These are phyloP conservation scores for Allacma fusca DNA, from an alignment of 2,888 invertebrate genomes.

Conservation along the genomic window DNA sequence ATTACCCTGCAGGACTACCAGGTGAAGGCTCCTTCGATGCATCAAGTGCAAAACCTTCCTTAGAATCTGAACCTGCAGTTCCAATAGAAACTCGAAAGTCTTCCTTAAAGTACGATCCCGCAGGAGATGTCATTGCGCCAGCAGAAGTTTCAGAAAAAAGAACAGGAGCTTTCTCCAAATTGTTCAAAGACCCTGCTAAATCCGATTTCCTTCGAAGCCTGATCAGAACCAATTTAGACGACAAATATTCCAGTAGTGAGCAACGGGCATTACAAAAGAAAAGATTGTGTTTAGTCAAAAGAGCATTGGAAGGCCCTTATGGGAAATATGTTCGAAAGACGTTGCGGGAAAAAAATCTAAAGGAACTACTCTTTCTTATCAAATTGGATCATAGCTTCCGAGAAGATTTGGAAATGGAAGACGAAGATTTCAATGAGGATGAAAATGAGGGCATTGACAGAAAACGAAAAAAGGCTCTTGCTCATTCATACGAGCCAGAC, in stretches of 20 bases:
- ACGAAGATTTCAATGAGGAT: background rate
- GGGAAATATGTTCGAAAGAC: constrained; percentile 36
- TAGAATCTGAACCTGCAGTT: background rate
- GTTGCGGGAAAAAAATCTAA: constrained; percentile 22
- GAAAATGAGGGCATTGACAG: background rate
- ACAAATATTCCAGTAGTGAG: background rate
- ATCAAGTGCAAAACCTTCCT: too few species aligned
- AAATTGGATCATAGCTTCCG: constrained; percentile 27
- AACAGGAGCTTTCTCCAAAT: background rate
- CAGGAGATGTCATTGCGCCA: background rate
- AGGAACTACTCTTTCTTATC: constrained; percentile 38
- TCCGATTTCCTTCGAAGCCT: constrained; percentile 16
- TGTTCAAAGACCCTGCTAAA: constrained; percentile 23
- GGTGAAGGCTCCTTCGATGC: too few species aligned
- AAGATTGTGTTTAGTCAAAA: constrained; percentile 19
- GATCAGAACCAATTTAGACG: background rate
- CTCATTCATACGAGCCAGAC: background rate
- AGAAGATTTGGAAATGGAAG: constrained; percentile 21
- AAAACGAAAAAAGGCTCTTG: background rate
- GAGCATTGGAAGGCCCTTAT: constrained; percentile 35
- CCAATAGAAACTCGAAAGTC: background rate
- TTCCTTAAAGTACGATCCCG: background rate
- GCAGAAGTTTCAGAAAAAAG: background rate
- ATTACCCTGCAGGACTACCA: too few species aligned
- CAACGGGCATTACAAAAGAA: constrained; percentile 15